Evolutionary conservation across 2,797 vertebrate genomes (phyloP).

Genomic region (Leuciscus waleckii): DNA sequence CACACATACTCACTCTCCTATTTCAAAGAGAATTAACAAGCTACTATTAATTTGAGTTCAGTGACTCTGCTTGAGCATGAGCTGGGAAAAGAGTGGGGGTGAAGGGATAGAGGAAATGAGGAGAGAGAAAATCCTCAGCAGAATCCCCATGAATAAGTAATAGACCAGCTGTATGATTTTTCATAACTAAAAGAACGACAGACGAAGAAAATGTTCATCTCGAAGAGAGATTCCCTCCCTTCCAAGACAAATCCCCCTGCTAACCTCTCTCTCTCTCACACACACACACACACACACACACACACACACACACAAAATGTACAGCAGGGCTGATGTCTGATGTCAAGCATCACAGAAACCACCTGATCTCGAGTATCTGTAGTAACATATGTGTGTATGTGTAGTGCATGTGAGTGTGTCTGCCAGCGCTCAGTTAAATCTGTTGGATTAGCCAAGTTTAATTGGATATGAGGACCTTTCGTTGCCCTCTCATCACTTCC

Average conservation of each 20-base stretch:
- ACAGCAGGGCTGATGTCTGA: conserved; percentile 30
- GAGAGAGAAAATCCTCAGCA: conserved; percentile 63
- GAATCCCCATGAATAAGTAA: conserved; percentile 64
- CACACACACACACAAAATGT: background rate
- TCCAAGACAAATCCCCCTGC: conserved; percentile 47
- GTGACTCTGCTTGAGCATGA: conserved; percentile 58
- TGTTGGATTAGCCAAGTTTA: conserved; percentile 55
- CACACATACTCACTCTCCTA: conserved; percentile 30
- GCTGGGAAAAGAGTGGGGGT: conserved; percentile 29
- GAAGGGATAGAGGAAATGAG: conserved; percentile 40
- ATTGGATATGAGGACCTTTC: conserved; percentile 57
- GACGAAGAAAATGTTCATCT: conserved; percentile 54
- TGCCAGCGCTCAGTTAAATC: conserved; percentile 40
- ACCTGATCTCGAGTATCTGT: conserved; percentile 9
- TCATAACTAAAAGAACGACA: conserved; percentile 56
- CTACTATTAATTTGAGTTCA: conserved; percentile 74
- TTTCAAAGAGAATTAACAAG: conserved; percentile 77
- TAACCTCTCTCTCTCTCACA: conserved; percentile 2
- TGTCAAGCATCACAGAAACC: conserved; percentile 28
- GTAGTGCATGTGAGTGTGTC: background rate
- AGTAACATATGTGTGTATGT: conserved; percentile 21
- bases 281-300: background rate
- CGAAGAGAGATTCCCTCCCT: conserved; percentile 45
- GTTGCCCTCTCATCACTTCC: conserved; percentile 44
- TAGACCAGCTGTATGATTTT: conserved; percentile 59